These are phyloP conservation scores for Manis pentadactyla DNA, from an alignment of 2,797 vertebrate genomes.

Conservation along the genomic window DNA sequence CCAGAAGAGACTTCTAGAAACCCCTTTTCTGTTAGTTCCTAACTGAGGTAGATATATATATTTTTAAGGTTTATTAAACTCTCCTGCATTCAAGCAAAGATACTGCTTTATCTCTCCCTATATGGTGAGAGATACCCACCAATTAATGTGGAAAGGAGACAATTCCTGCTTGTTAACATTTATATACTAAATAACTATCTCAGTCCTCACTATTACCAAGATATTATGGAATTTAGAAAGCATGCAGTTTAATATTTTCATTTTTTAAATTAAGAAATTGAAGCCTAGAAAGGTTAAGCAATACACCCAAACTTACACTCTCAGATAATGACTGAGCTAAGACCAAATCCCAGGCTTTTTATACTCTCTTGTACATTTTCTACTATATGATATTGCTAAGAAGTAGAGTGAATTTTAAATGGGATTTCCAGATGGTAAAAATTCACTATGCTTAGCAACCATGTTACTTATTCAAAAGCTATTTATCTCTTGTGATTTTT, in stretches of 20 bases:
- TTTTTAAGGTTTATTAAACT: constrained; percentile 2
- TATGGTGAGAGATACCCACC: neutral
- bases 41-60: neutral
- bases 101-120: neutral
- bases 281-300: neutral
- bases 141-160: neutral
- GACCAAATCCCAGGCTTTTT: neutral
- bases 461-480: constrained; percentile 46
- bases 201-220: neutral
- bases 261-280: constrained; percentile 43
- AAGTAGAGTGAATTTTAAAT: constrained; percentile 58
- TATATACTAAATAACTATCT: neutral
- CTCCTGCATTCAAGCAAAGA: neutral
- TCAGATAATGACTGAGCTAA: neutral
- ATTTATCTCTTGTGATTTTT: constrained; percentile 45
- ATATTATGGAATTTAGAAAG: constrained; percentile 30
- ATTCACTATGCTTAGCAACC: constrained; percentile 22
- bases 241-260: neutral
- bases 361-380: neutral
- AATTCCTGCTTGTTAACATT: constrained; percentile 8
- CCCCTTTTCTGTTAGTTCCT: neutral
- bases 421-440: constrained; percentile 62
- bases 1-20: constrained; percentile 33
- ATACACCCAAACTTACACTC: neutral
- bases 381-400: neutral